phyloP scores from a whole-genome alignment of 2,888 invertebrate species.

The Arge pagana region DNA sequence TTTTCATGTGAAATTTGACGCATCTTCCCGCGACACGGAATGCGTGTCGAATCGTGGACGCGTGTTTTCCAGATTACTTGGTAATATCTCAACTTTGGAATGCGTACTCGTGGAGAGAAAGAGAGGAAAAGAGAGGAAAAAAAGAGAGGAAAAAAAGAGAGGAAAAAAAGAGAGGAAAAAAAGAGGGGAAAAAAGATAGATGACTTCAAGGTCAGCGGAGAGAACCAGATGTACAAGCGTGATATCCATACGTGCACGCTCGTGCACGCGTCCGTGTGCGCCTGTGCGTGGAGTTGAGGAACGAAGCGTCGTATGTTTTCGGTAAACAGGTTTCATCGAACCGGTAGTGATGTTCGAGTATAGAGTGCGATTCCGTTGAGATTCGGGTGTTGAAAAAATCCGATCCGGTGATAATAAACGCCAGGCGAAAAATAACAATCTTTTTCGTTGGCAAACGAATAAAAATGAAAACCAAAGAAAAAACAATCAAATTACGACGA shows the following conservation, averaged over 20 bases:
- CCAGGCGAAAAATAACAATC: neutral
- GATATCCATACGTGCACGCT: too few species aligned
- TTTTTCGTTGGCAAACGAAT: neutral
- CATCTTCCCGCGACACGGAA: too few species aligned
- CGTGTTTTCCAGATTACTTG: too few species aligned
- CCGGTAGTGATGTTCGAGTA: slow-evolving; percentile 12
- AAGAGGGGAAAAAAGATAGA: neutral
- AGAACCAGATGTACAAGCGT: neutral
- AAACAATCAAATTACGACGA: too few species aligned
- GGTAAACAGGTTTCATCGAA: slow-evolving; percentile 10
- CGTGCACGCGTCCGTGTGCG: neutral
- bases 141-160: neutral
- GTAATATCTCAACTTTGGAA: too few species aligned
- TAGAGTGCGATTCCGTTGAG: slow-evolving; percentile 11
- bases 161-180: neutral
- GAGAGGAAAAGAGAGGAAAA: too few species aligned
- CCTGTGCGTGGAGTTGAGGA: too few species aligned
- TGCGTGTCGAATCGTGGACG: too few species aligned
- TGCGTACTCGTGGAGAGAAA: too few species aligned
- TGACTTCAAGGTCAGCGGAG: slow-evolving; percentile 9
- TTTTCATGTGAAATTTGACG: too few species aligned
- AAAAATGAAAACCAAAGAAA: neutral
- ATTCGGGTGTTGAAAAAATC: neutral
- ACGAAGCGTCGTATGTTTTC: slow-evolving; percentile 10
- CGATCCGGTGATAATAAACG: too few species aligned